Evolutionary conservation across 2,113 vertebrate genomes (phyloP), one percentile per base, ranked within the genome.

Genomic region (Tragelaphus buxtoni): DNA sequence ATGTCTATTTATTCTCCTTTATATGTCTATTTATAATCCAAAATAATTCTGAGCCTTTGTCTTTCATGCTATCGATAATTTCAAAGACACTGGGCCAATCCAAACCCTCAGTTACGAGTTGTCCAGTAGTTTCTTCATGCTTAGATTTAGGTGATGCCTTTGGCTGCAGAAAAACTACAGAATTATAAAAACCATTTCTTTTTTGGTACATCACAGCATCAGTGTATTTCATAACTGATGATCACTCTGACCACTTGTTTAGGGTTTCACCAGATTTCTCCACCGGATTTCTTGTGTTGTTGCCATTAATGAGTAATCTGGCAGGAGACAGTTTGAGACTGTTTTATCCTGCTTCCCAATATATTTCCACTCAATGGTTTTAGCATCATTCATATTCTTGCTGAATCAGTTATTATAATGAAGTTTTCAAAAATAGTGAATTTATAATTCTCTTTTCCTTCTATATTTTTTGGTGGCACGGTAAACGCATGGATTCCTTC

Each of bases 11-110:
- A 24, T 32, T 72, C 65, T 72, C 65, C 65, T 72, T 72, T 39
- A 72, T 39, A 13, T 39, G 13, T 39, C 3, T 60, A 49, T 92
- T 91, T n/a, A n/a, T 49, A 86, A 89, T 58, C 61, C 35, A 28
- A 82, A 95, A 58, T 79, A 76, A 84, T 93, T 74, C 58, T 39
- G 35, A 91, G 86, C 32, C 65, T 89, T 94, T 69, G 51, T 95
- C 42, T 94, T 86, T 95, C 53, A 83, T 4, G 88, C 42, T 18
- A 42, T 45, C 55, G 51, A 69, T 86, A 79, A 56, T 49, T 79
- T 28, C 5, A 82, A 89, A 96, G 91, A 81, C 82, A 82, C 4
- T 49, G 69, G 58, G 30, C 32, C 49, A 65, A 47, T 53, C 2
- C 16, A 30, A 95, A 47, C 22, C n/a, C 39, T 87, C 72, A n/a